A percentile compares a stretch with the other conserved stretches of the same genome.
These are phyloP conservation scores for Fragum whitleyi DNA, from an alignment of 2,888 invertebrate species.

Conservation along the genomic window DNA sequence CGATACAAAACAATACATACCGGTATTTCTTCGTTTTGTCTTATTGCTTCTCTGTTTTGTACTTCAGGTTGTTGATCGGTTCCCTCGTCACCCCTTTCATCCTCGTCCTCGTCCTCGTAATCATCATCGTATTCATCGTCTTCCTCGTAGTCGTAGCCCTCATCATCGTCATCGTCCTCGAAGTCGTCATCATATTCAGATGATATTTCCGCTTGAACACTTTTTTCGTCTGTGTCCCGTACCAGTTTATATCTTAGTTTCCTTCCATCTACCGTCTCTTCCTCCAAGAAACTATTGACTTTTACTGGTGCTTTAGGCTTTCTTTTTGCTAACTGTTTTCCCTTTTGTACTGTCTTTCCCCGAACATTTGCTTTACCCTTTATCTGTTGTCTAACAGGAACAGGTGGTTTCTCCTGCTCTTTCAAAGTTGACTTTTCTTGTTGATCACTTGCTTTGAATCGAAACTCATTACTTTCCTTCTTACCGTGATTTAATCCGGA, in stretches of 20 bases:
- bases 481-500: not conserved
- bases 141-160: slow-evolving; percentile 5
- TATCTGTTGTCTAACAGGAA: not conserved
- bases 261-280: not conserved
- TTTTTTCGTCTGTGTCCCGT: slow-evolving; percentile 4
- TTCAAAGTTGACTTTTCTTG: not conserved
- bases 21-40: not conserved
- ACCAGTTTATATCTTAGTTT: slow-evolving; percentile 8
- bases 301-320: slow-evolving; percentile 15
- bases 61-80: not conserved
- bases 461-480: not conserved
- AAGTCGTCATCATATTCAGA: slow-evolving; percentile 10
- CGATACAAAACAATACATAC: too few species aligned
- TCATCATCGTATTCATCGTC: slow-evolving; percentile 34
- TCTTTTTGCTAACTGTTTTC: not conserved
- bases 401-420: not conserved
- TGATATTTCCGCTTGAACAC: slow-evolving; percentile 7
- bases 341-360: not conserved
- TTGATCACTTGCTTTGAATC: not conserved
- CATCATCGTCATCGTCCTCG: slow-evolving; percentile 10
- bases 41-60: too few species aligned
- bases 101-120: slow-evolving; percentile 12
- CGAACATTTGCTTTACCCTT: not conserved
- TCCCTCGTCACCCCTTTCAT: not conserved
- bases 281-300: not conserved